A percentile compares a stretch with the other conserved stretches of the same genome.
Conservation (phyloP, 2,113 vertebrate genomes). For the Antennarius striatus region DNA sequence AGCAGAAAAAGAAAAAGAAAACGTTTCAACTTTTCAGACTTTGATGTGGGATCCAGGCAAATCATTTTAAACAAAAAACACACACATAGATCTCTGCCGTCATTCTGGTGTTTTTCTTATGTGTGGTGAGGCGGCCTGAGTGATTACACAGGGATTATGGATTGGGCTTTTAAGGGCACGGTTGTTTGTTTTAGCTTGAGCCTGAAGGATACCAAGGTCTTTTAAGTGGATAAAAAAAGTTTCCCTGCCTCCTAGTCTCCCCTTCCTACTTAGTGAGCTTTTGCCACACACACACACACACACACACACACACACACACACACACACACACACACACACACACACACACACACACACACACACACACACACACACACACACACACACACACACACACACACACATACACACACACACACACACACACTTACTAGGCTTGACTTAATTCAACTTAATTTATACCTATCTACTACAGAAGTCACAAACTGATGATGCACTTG, state of each 20-base stretch:
- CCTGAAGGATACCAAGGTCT: conserved; percentile 56
- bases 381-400: no score
- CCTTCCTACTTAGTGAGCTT: neutral
- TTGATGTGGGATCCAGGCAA: conserved; percentile 40
- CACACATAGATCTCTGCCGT: conserved; percentile 1
- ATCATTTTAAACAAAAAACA: conserved; percentile 26
- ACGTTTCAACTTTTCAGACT: conserved; percentile 2
- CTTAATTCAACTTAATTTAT: no score
- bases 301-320: no score
- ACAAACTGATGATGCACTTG: no score
- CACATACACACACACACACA: no score
- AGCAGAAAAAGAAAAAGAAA: conserved; percentile 10
- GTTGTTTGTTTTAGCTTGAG: conserved; percentile 68
- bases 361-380: no score
- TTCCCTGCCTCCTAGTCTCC: conserved; percentile 3
- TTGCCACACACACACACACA: no score
- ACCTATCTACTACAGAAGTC: no score
- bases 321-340: no score
- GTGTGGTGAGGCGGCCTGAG: conserved; percentile 29
- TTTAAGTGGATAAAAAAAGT: conserved; percentile 43
- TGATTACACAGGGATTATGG: conserved; percentile 61
- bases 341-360: no score
- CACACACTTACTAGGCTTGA: no score
- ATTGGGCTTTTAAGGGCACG: conserved; percentile 57
- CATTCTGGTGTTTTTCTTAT: conserved; percentile 39